Evolutionary conservation across 2,113 vertebrate species (phyloP), one percentile per base, ranked within the genome.

Genomic region (Capreolus pygargus): DNA sequence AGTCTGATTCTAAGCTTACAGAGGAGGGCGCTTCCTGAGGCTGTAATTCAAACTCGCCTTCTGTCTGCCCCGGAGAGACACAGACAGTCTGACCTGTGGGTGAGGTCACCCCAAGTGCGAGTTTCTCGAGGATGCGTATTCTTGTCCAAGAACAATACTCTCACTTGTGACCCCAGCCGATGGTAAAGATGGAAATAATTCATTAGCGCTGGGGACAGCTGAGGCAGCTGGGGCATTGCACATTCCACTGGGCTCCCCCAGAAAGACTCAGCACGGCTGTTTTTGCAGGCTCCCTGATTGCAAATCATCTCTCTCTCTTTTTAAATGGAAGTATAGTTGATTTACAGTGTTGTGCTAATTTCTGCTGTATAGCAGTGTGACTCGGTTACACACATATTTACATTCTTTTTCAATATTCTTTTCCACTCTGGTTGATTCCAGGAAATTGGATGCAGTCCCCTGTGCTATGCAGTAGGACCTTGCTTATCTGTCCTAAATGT

Each of bases 71-170:
- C 60, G 47, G 94, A 92, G 95, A 97, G 91, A 91, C 95, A 93
- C 96, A 98, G 97, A 97, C 98, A 97, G 97, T 95, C 95, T 98
- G 98, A 95, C 97, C 98, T 96, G 3, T 87, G 36, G 91, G 33
- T 1, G 89, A 95, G 98, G 97, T 98, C 91, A 95, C 95, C n/a
- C 36, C 15, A 52, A 97, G 93, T 81, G 83, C n/a, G 89, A 92
- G 93, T 82, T 97, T 93, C 94, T 96, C 10, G 86, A 93, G 93
- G 98, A 55, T 30, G 1, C 15, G 17, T 1, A 5, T 79, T 97
- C 96, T 64, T 47, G 70, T 98, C 97, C 98, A 98, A 98, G 96
- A 98, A 97, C 97, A 98, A 98, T 84, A 98, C 47, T 95, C 89
- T 96, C n/a, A 2, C 89, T 97, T 6, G 78, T 91, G 98, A 96